These are phyloP conservation scores for Cryptosula pallasiana DNA, from an alignment of 2,888 invertebrate species.

Conservation along the genomic window DNA sequence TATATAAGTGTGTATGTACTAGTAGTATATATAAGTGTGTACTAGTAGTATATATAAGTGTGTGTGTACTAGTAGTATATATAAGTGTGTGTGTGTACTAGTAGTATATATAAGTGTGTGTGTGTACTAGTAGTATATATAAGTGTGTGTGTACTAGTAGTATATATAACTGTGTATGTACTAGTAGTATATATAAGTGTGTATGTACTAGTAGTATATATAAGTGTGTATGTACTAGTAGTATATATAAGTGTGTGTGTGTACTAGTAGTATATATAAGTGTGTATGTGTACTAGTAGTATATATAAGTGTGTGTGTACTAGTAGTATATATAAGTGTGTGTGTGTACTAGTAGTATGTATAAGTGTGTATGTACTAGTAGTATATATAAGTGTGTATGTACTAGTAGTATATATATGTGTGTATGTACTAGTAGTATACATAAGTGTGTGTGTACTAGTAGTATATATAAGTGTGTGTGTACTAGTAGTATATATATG, in stretches of 20 bases:
- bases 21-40: not conserved
- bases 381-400: not conserved
- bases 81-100: constrained; percentile 49
- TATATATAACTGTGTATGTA: not conserved
- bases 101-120: constrained; percentile 65
- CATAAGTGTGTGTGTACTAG: not conserved
- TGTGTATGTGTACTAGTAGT: not conserved
- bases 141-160: not conserved
- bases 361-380: not conserved
- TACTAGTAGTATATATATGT: not conserved
- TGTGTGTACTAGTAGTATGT: no score
- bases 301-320: no score
- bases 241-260: not conserved
- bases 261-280: not conserved
- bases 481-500: not conserved
- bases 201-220: no score
- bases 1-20: not conserved
- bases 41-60: no score
- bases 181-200: not conserved
- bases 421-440: no score
- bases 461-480: not conserved
- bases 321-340: constrained; percentile 69
- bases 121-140: no score
- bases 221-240: no score
- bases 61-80: not conserved